Conservation (phyloP, 2,888 invertebrate species). For the Phragmatobia fuliginosa region DNA sequence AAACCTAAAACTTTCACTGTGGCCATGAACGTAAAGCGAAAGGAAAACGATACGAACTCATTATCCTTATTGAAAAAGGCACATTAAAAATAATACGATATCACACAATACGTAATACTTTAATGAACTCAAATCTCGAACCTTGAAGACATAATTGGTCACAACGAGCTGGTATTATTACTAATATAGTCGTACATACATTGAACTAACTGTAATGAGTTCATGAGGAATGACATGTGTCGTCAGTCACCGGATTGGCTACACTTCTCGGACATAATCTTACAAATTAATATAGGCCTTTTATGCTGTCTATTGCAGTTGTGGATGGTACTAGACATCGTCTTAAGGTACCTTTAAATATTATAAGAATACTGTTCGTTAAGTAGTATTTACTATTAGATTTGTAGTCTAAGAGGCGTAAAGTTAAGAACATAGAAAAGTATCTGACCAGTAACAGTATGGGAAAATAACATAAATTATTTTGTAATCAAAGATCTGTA, state of each 20-base stretch:
- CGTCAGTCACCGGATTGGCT: not conserved
- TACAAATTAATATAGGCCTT: not conserved
- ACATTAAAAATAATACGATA: not conserved
- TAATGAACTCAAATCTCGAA: not conserved
- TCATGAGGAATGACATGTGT: not conserved
- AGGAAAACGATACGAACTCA: not conserved
- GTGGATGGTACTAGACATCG: not conserved
- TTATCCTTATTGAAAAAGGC: not conserved
- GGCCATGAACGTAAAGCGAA: not conserved
- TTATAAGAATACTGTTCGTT: not conserved
- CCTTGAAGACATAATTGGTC: not conserved
- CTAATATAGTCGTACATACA: not conserved
- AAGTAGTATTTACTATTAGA: not conserved
- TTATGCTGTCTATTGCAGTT: not conserved
- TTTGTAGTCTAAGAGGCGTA: not conserved
- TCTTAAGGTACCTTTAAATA: not conserved
- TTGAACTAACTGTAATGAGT: not conserved
- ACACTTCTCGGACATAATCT: not conserved
- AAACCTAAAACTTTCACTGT: conserved; percentile 1
- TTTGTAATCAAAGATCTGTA: not conserved
- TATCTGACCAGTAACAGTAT: too few species aligned
- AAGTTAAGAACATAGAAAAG: not conserved
- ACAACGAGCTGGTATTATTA: not conserved
- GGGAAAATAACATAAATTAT: too few species aligned
- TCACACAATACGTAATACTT: not conserved